Conservation (phyloP, 2,888 invertebrate species). For the Ceramica pisi region DNA sequence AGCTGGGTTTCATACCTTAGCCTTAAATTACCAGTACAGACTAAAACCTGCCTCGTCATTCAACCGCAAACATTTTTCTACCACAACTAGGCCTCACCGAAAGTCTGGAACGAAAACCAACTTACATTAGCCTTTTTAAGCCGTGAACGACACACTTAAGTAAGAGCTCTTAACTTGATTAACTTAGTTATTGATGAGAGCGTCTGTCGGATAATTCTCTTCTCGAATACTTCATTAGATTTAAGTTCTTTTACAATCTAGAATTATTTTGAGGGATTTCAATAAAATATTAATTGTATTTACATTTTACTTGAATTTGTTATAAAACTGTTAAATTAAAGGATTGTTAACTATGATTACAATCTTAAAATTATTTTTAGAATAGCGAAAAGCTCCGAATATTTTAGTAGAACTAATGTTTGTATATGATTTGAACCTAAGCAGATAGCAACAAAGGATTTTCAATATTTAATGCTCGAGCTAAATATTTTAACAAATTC, state of each 20-base stretch:
- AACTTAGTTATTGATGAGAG: slow-evolving; percentile 77
- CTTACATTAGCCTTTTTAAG: slow-evolving; percentile 71
- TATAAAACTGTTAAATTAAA: slow-evolving; percentile 4
- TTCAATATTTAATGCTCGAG: not conserved
- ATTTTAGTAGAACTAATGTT: not conserved
- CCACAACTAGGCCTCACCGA: slow-evolving; percentile 4
- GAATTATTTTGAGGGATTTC: slow-evolving; percentile 19
- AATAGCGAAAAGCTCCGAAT: not conserved
- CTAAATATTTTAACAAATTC: not conserved
- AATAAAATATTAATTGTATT: slow-evolving; percentile 27
- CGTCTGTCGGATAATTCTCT: slow-evolving; percentile 64
- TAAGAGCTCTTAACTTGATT: slow-evolving; percentile 78
- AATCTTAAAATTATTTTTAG: slow-evolving; percentile 8
- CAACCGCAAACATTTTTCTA: not conserved
- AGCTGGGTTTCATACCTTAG: no score
- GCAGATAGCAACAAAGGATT: not conserved
- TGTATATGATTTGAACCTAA: not conserved
- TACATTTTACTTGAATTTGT: slow-evolving; percentile 3
- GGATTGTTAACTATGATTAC: not conserved
- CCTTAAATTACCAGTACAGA: no score
- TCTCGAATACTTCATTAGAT: slow-evolving; percentile 61
- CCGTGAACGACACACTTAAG: slow-evolving; percentile 67
- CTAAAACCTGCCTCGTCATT: not conserved
- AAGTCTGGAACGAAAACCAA: slow-evolving; percentile 42
- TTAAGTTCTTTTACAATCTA: slow-evolving; percentile 56